A percentile compares a stretch with the other conserved stretches of the same genome.
Evolutionary conservation across 2,113 vertebrate genomes (phyloP).

Genomic region (Stegostoma tigrinum): DNA sequence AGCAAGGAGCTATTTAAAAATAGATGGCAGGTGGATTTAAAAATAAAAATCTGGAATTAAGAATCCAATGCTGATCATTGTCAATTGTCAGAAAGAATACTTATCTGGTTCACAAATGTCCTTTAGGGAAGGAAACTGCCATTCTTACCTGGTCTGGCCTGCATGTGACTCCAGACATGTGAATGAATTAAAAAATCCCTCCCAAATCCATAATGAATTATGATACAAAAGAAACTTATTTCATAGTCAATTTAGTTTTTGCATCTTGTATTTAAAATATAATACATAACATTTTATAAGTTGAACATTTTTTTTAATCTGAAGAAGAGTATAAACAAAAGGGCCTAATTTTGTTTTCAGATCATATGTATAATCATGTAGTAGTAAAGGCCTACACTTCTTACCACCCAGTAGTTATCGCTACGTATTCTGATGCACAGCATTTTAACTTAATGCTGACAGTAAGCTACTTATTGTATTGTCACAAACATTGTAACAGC

Average conservation of each 20-base stretch:
- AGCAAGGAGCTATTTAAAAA: too few species aligned
- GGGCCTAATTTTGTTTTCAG: neutral
- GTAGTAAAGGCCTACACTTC: neutral
- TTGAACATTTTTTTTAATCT: neutral
- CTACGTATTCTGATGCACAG: neutral
- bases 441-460: neutral
- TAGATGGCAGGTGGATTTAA: too few species aligned
- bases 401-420: neutral
- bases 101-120: too few species aligned
- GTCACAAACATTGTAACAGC: neutral
- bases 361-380: neutral
- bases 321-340: neutral
- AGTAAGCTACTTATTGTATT: constrained; percentile 5
- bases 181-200: neutral
- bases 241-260: neutral
- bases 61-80: too few species aligned
- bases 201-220: neutral
- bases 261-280: neutral
- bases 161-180: too few species aligned
- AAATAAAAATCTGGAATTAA: too few species aligned
- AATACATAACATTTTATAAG: neutral
- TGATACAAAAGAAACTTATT: neutral
- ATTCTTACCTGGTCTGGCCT: too few species aligned
- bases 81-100: too few species aligned
- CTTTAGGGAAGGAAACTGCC: too few species aligned